Conservation (phyloP, 2,888 invertebrate genomes). For the Limulus polyphemus region DNA sequence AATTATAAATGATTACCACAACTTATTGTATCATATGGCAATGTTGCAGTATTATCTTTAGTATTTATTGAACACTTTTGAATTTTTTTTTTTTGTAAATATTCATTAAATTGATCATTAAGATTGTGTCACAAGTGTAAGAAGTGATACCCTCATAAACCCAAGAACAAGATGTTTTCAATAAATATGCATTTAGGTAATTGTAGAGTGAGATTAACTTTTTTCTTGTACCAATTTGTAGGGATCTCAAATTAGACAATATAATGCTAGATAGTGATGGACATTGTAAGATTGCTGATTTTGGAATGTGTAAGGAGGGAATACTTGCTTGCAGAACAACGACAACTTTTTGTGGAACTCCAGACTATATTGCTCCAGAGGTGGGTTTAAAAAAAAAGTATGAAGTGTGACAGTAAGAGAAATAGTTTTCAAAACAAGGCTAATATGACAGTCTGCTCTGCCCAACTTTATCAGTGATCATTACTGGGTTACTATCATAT, state of each 20-base stretch:
- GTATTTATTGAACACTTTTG: too few species aligned
- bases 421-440: too few species aligned
- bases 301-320: slow-evolving; percentile 92
- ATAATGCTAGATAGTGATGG: slow-evolving; percentile 92
- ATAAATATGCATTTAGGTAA: too few species aligned
- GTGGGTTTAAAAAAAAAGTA: slow-evolving; percentile 1
- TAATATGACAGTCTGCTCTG: too few species aligned
- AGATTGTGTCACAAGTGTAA: neutral
- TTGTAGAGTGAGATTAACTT: too few species aligned
- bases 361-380: slow-evolving; percentile 98
- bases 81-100: too few species aligned
- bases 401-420: too few species aligned
- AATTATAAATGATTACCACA: too few species aligned
- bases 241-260: slow-evolving; percentile 93
- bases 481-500: too few species aligned
- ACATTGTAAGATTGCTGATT: slow-evolving; percentile 85
- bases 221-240: slow-evolving; percentile 22
- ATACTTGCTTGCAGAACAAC: slow-evolving; percentile 79
- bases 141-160: neutral
- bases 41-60: too few species aligned
- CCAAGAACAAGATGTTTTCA: neutral
- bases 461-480: too few species aligned
- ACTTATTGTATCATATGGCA: too few species aligned
- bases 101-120: slow-evolving; percentile 3
- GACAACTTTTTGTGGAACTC: slow-evolving; percentile 96